A percentile compares a stretch with the other conserved stretches of the same genome.
phyloP scores from a whole-genome alignment of 2,113 vertebrate genomes.

The Phalacrocorax carbo region DNA sequence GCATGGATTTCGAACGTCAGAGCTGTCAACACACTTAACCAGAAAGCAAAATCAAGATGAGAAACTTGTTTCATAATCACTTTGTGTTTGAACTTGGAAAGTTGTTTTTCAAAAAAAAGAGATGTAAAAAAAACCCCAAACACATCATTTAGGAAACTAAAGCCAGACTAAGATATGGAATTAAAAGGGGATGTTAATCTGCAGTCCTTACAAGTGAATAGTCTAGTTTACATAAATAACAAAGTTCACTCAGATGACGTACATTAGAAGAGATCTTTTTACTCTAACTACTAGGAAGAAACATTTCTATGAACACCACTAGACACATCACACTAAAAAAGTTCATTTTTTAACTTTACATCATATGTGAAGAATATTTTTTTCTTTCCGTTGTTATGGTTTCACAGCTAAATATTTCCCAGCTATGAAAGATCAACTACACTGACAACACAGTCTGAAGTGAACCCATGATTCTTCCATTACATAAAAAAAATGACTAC shows the following conservation, averaged over 20 bases:
- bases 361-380: neutral
- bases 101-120: neutral
- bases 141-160: neutral
- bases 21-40: conserved; percentile 88
- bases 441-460: neutral
- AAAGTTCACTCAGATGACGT: accelerated
- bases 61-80: neutral
- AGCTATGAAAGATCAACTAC: neutral
- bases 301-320: neutral
- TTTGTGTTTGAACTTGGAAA: neutral
- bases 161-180: neutral
- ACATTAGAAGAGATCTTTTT: neutral
- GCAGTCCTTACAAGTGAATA: neutral
- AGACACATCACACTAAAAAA: neutral
- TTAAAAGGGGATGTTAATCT: neutral
- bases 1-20: conserved; percentile 90
- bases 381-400: neutral
- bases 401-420: neutral
- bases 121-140: neutral
- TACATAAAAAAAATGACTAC: neutral
- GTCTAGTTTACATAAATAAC: neutral
- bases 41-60: neutral
- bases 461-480: neutral
- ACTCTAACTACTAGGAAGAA: neutral
- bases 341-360: neutral